Conservation (phyloP, 2,888 invertebrate species). For the Actias luna region DNA sequence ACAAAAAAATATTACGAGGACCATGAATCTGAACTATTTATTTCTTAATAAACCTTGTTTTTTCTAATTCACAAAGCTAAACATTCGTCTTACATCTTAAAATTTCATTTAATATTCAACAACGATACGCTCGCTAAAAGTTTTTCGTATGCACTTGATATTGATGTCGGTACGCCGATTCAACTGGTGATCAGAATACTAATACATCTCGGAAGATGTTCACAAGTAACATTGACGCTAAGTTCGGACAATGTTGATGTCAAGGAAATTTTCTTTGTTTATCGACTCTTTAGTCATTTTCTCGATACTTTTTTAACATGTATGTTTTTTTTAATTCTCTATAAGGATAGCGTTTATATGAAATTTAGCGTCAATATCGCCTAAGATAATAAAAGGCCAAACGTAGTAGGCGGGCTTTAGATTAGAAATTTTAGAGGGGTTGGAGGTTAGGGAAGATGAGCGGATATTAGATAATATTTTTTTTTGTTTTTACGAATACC, state of each 20-base stretch:
- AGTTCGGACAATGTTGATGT: conserved; percentile 30
- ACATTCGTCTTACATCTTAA: conserved; percentile 23
- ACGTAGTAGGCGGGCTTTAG: too few species aligned
- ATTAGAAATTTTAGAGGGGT: too few species aligned
- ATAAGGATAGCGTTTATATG: too few species aligned
- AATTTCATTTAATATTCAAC: conserved; percentile 32
- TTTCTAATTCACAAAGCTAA: conserved; percentile 13
- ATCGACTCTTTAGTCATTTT: too few species aligned
- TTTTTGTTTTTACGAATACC: too few species aligned
- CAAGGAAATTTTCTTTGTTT: conserved; percentile 20
- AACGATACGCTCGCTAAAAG: conserved; percentile 27
- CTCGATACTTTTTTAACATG: too few species aligned
- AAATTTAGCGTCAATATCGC: too few species aligned
- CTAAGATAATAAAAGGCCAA: too few species aligned
- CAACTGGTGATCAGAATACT: conserved; percentile 34
- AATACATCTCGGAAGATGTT: conserved; percentile 39
- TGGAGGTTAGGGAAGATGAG: too few species aligned
- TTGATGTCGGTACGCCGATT: conserved; percentile 31
- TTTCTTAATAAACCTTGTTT: conserved; percentile 22
- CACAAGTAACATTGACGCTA: conserved; percentile 29
- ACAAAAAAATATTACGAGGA: conserved; percentile 4
- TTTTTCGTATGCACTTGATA: conserved; percentile 37
- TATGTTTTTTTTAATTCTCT: too few species aligned
- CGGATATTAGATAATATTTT: too few species aligned
- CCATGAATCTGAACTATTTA: conserved; percentile 20